A percentile compares a stretch with the other conserved stretches of the same genome.
Conservation (phyloP, 2,888 invertebrate species). For the Andrena dorsata region DNA sequence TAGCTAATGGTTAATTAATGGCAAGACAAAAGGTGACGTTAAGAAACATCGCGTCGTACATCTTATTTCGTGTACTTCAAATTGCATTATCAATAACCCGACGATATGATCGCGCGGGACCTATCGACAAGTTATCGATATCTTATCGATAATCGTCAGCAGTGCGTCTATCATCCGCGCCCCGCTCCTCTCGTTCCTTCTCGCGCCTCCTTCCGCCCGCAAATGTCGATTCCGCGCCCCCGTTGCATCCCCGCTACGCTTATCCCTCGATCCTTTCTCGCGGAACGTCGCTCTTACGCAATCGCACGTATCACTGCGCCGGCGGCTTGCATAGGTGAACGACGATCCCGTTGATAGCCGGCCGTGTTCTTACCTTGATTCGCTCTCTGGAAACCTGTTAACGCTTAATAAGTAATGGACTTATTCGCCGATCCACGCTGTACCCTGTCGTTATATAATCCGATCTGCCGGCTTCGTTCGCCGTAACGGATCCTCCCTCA, state of each 20-base stretch:
- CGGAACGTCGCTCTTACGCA: constrained; percentile 38
- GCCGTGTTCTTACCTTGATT: constrained; percentile 61
- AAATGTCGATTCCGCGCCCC: constrained; percentile 53
- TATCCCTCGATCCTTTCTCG: constrained; percentile 56
- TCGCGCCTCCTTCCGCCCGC: constrained; percentile 47
- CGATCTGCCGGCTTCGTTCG: constrained; percentile 33
- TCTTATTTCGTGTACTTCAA: neutral
- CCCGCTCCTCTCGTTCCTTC: constrained; percentile 4
- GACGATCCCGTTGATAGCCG: constrained; percentile 63
- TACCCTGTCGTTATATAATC: constrained; percentile 45
- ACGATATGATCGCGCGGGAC: neutral
- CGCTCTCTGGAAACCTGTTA: constrained; percentile 51
- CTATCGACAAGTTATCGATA: neutral
- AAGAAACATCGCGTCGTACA: neutral
- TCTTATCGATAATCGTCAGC: constrained; percentile 15
- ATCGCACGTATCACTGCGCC: constrained; percentile 55
- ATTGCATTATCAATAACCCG: neutral
- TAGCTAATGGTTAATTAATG: too few species aligned
- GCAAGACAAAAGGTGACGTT: too few species aligned
- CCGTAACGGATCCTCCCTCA: neutral
- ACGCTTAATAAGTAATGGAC: constrained; percentile 64
- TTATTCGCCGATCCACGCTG: constrained; percentile 54
- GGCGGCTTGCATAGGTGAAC: constrained; percentile 50
- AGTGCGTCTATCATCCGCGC: neutral
- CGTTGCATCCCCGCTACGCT: constrained; percentile 23